A percentile compares a stretch with the other conserved stretches of the same genome.
Evolutionary conservation across 2,113 vertebrate species (phyloP).

Genomic region (Ariopsis seemanni): DNA sequence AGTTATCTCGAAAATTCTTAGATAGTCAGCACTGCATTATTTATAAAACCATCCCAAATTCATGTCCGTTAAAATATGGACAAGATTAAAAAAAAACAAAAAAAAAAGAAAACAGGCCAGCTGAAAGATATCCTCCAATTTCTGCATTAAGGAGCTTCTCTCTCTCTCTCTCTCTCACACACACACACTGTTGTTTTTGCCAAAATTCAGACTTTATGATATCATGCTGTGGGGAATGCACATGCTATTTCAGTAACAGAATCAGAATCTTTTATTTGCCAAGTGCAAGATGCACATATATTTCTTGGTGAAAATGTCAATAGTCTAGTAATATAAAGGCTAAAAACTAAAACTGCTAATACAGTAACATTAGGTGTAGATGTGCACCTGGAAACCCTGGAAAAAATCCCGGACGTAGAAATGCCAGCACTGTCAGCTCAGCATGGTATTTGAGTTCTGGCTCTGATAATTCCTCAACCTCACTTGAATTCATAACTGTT

Average conservation of each 20-base stretch:
- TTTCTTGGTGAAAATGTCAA: not conserved
- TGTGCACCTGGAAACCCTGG: not conserved
- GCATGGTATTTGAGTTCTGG: too few relatives aligned
- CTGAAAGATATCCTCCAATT: not conserved
- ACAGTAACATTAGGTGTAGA: not conserved
- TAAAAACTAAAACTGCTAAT: not conserved
- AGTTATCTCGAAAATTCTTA: conserved; percentile 33
- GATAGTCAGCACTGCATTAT: conserved; percentile 27
- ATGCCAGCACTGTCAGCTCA: not conserved
- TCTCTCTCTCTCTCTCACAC: not conserved
- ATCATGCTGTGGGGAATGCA: not conserved
- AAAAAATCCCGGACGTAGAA: not conserved
- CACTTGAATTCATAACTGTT: not conserved
- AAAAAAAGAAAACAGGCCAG: conserved; percentile 6
- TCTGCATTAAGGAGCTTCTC: not conserved
- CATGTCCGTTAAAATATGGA: conserved; percentile 16
- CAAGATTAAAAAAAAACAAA: conserved; percentile 1
- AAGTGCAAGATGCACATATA: not conserved
- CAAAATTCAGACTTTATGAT: not conserved
- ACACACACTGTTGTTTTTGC: not conserved
- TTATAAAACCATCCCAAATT: conserved; percentile 30
- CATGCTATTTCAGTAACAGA: conserved; percentile 5
- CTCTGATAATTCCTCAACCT: too few relatives aligned
- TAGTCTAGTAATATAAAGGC: not conserved
- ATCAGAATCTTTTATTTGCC: not conserved